Evolutionary conservation across 2,888 invertebrate genomes (phyloP).

Genomic region (Spilosoma lubricipeda): DNA sequence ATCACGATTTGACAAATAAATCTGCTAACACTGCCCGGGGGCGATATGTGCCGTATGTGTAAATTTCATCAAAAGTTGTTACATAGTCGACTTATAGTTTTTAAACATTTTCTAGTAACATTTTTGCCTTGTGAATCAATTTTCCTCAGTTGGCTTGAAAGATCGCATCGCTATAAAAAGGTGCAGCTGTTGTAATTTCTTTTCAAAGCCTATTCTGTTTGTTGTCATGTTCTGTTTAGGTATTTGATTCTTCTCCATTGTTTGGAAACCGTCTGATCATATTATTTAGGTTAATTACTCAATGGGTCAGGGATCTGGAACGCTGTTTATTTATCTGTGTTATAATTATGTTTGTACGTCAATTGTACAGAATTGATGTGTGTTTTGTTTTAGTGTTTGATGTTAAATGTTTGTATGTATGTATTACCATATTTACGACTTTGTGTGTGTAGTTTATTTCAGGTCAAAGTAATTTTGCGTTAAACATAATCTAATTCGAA

Average conservation of each 20-base stretch:
- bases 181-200: not conserved
- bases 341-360: not conserved
- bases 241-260: not conserved
- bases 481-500: not conserved
- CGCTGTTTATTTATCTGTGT: not conserved
- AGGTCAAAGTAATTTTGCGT: not conserved
- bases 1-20: too few species aligned
- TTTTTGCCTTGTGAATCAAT: too few species aligned
- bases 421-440: not conserved
- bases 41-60: too few species aligned
- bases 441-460: not conserved
- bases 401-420: not conserved
- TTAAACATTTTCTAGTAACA: too few species aligned
- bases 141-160: too few species aligned
- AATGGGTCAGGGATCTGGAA: conserved; percentile 2
- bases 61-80: too few species aligned
- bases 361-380: not conserved
- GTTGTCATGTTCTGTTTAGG: not conserved
- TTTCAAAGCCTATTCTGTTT: not conserved
- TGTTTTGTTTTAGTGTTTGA: not conserved
- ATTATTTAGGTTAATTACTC: conserved; percentile 26
- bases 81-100: too few species aligned
- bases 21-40: too few species aligned
- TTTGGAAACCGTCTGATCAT: conserved; percentile 6
- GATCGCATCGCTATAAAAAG: not conserved